Conservation (phyloP, 2,113 vertebrate species). For the Collichthys lucidus region DNA sequence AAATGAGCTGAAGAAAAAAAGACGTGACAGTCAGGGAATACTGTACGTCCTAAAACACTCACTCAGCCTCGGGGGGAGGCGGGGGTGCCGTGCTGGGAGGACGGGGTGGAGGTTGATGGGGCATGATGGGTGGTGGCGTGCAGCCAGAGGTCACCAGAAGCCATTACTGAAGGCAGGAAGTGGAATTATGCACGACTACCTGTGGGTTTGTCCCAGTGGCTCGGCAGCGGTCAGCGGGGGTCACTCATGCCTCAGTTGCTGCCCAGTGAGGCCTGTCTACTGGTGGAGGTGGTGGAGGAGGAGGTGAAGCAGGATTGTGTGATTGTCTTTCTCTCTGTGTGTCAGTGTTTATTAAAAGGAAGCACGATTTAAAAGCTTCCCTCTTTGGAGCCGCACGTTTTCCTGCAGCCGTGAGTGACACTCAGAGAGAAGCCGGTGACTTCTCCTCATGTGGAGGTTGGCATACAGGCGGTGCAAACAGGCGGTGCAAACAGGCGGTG, state of each 20-base stretch:
- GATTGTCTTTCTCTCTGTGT: background rate
- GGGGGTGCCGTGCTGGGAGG: conserved; percentile 20
- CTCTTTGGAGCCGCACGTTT: conserved; percentile 23
- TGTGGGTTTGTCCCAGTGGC: conserved; percentile 51
- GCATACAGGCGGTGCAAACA: conserved; percentile 38
- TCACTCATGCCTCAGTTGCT: conserved; percentile 58
- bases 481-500: conserved; percentile 41
- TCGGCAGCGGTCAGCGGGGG: conserved; percentile 41
- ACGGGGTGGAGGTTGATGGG: conserved; percentile 45
- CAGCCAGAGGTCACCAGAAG: conserved; percentile 66
- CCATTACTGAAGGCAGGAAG: conserved; percentile 61
- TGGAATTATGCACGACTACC: conserved; percentile 65
- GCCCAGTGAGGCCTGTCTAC: conserved; percentile 55
- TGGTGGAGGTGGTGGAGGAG: background rate
- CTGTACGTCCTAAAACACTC: conserved; percentile 8
- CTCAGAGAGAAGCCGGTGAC: conserved; percentile 28
- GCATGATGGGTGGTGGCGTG: conserved; percentile 33
- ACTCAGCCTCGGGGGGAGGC: conserved; percentile 4
- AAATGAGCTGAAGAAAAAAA: background rate
- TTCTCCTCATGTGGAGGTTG: conserved; percentile 30
- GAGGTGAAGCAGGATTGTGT: background rate
- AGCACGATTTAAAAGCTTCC: conserved; percentile 36
- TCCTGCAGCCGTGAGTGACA: conserved; percentile 40
- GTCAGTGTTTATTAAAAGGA: conserved; percentile 44
- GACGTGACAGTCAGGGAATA: background rate